Evolutionary conservation across 2,797 vertebrate species (phyloP).

Genomic region (Epinephelus coioides): DNA sequence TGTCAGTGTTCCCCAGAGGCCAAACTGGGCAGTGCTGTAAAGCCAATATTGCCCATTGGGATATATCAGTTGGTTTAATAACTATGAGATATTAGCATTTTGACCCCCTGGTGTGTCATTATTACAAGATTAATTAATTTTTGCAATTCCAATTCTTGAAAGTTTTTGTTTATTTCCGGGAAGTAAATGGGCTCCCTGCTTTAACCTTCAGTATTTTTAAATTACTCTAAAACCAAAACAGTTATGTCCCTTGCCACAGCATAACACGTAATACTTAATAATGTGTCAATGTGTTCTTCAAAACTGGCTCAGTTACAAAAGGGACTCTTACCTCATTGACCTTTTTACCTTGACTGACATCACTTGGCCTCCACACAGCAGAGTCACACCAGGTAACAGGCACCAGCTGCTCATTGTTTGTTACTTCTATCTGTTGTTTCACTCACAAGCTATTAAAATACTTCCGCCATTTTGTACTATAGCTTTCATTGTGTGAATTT

Average conservation of each 20-base stretch:
- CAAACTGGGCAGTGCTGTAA: neutral
- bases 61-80: too few species aligned
- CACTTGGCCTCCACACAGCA: neutral
- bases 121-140: too few species aligned
- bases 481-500: neutral
- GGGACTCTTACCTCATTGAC: neutral
- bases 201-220: too few species aligned
- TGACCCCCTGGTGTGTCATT: too few species aligned
- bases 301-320: neutral
- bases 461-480: fast-evolving
- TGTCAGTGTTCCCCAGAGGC: neutral
- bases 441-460: neutral
- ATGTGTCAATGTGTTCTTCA: neutral
- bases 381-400: neutral
- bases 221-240: neutral
- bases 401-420: neutral
- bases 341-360: neutral
- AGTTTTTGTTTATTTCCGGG: too few species aligned
- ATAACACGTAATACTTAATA: neutral
- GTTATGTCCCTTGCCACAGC: neutral
- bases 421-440: neutral
- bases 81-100: too few species aligned
- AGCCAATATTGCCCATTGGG: too few species aligned
- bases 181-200: too few species aligned
- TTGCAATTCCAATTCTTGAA: too few species aligned